Percentiles rank a stretch among this genome's conserved stretches.
These are phyloP conservation scores for Lamprologus tigripictilis DNA, from an alignment of 2,113 vertebrate species.

Conservation along the genomic window DNA sequence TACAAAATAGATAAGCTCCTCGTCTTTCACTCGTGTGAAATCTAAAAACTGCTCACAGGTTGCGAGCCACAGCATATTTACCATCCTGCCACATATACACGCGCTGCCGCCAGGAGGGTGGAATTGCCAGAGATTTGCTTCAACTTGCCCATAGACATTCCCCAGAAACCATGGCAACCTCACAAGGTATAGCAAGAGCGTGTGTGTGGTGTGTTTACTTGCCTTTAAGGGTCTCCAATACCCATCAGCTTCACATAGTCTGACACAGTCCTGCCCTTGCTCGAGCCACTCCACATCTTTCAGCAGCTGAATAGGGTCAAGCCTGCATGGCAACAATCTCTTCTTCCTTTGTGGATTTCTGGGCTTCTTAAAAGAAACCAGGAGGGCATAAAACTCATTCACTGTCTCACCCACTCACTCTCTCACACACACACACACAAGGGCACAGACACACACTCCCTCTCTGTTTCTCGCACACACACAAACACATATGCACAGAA, in stretches of 20 bases:
- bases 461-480: not conserved
- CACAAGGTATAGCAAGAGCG: conserved; percentile 25
- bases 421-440: not conserved
- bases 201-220: conserved; percentile 51
- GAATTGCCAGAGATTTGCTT: conserved; percentile 61
- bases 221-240: conserved; percentile 56
- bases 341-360: conserved; percentile 50
- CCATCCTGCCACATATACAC: not conserved
- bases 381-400: conserved; percentile 67
- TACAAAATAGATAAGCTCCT: conserved; percentile 20
- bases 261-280: conserved; percentile 27
- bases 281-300: conserved; percentile 56
- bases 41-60: conserved; percentile 21
- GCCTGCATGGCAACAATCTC: conserved; percentile 69
- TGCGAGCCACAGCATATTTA: conserved; percentile 51
- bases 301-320: conserved; percentile 65
- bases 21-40: conserved; percentile 1
- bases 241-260: conserved; percentile 47
- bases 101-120: conserved; percentile 54
- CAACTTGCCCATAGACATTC: conserved; percentile 64
- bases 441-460: not conserved
- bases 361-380: conserved; percentile 60
- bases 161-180: conserved; percentile 69
- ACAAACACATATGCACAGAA: not conserved
- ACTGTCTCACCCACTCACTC: conserved; percentile 33